Base-by-base conservation (phyloP, 2,113 vertebrate genomes). In the Polypterus senegalus region DNA sequence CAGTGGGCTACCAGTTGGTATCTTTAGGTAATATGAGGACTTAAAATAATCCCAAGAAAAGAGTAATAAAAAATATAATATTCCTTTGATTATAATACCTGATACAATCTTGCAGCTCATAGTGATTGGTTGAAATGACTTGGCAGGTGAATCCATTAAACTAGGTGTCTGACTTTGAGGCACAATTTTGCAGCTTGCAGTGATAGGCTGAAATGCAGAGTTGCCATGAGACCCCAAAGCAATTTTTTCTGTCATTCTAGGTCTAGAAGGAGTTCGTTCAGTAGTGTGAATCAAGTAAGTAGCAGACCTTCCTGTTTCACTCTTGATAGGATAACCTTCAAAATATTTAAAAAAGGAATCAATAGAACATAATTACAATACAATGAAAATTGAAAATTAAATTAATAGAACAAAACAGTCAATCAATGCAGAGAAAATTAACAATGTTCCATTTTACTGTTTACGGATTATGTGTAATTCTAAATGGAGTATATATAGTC, bases 21-120 rank as follows among this genome's bases (percentile, higher is more conserved):
- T 27, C 27, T 27, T 27, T 27, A 27, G 2, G 27, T 27, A 27
- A 27, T 27, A 2, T 27, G 27, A 27, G 27, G 27, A 27, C 27
- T 1, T 27, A 27, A 27, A 27, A 27, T 27, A 27, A 27, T 27
- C 27, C 27, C 27, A 27, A 27, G 27, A 27, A 27, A 27, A 27
- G 27, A 27, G 2, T 27, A 27, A 27, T 2, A 27, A 27, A 27
- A 27, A 27, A 27, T 27, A 27, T 27, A 27, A 27, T 27, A 2
- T 27, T 27, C 27, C 27, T 27, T 27, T 27, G 27, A 27, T 27
- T 27, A 27, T 61, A 64, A 69, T 86, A 98, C 96, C 96, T 88
- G 96, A 99, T 70, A 99, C 93, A 64, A 99, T 99, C 82, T 99
- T 99, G 83, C 96, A 99, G 86, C 96, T 99, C 93, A 96, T 97